Conservation (phyloP, 1,140 invertebrate species). For the Andrena cerasifolii region DNA sequence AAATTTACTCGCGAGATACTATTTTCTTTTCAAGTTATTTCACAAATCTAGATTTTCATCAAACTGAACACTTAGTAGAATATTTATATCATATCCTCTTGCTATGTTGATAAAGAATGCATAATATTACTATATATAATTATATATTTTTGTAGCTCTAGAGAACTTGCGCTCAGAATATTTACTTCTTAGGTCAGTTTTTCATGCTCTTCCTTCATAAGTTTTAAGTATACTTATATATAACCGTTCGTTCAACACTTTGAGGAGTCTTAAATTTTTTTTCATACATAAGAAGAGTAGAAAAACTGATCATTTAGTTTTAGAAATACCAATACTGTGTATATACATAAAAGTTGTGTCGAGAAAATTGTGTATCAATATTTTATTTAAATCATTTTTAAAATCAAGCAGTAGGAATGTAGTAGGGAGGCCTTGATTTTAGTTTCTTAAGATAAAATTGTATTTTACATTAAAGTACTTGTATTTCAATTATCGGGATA, state of each 20-base stretch:
- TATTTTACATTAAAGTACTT: constrained; percentile 30
- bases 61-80: constrained; percentile 54
- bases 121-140: constrained; percentile 71
- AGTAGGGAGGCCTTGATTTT: constrained; percentile 69
- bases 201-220: constrained; percentile 60
- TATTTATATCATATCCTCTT: constrained; percentile 69
- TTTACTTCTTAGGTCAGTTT: constrained; percentile 62
- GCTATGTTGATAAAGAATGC: constrained; percentile 72
- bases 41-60: constrained; percentile 54
- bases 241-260: constrained; percentile 45
- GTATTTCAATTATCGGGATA: constrained; percentile 8
- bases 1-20: constrained; percentile 13
- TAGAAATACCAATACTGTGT: constrained; percentile 69
- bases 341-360: constrained; percentile 66
- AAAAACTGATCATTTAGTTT: constrained; percentile 67
- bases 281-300: constrained; percentile 50
- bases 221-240: constrained; percentile 42
- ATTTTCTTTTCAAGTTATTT: constrained; percentile 28
- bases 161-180: constrained; percentile 72
- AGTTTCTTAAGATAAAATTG: constrained; percentile 61
- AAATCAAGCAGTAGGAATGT: constrained; percentile 58
- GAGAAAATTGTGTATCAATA: constrained; percentile 67
- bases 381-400: constrained; percentile 64
- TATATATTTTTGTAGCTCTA: constrained; percentile 79
- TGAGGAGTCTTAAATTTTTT: constrained; percentile 43